Percentiles rank a stretch among this genome's conserved stretches.
Evolutionary conservation across 2,797 vertebrate species (phyloP).

Genomic region (Macroramphosus scolopax): DNA sequence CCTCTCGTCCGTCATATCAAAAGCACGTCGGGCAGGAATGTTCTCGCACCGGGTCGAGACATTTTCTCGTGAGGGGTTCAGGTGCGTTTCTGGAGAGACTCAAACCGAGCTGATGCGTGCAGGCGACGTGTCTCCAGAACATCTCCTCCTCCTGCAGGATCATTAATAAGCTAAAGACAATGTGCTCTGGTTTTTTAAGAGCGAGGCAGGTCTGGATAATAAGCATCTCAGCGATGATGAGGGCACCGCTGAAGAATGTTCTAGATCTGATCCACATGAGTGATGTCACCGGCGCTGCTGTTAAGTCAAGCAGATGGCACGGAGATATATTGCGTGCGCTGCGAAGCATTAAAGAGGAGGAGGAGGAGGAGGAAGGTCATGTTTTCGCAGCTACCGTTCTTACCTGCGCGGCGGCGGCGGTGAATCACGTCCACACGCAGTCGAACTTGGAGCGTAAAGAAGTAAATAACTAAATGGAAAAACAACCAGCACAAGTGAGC

Average conservation of each 20-base stretch:
- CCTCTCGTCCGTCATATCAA: no score
- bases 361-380: conserved; percentile 18
- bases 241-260: conserved; percentile 62
- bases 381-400: conserved; percentile 50
- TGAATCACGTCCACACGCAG: background rate
- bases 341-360: conserved; percentile 24
- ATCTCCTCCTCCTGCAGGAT: conserved; percentile 11
- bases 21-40: no score
- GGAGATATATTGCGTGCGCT: conserved; percentile 33
- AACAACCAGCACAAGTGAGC: background rate
- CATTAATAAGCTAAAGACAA: conserved; percentile 21
- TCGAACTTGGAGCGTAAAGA: no score
- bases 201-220: conserved; percentile 66
- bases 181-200: conserved; percentile 33
- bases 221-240: conserved; percentile 60
- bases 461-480: background rate
- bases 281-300: conserved; percentile 62
- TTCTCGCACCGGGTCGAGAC: no score
- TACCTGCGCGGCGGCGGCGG: background rate
- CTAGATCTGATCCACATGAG: conserved; percentile 58
- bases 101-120: no score
- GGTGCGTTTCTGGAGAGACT: no score
- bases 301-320: conserved; percentile 64
- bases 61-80: no score
- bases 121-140: no score